Conservation (phyloP, 2,888 invertebrate species). For the Drosophila austrosaltans region DNA sequence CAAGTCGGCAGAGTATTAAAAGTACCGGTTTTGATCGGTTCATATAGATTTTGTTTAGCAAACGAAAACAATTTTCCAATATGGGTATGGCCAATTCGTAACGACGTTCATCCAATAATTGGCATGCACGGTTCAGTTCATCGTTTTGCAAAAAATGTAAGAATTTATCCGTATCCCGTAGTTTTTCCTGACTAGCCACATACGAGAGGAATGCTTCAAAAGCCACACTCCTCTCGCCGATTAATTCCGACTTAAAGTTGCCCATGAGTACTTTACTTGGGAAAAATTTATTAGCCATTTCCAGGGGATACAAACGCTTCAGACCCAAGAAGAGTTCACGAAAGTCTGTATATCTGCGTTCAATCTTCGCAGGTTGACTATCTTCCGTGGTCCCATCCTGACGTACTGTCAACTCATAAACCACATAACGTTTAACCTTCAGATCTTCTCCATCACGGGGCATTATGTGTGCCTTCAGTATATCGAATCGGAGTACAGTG, state of each 20-base stretch:
- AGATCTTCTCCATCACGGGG: constrained; percentile 85
- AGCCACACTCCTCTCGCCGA: constrained; percentile 86
- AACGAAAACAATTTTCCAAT: constrained; percentile 88
- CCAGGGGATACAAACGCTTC: constrained; percentile 85
- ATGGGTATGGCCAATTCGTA: constrained; percentile 86
- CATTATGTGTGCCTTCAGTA: constrained; percentile 87
- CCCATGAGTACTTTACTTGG: constrained; percentile 89
- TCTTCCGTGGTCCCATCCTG: constrained; percentile 85
- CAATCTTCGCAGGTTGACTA: constrained; percentile 87
- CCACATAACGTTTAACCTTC: constrained; percentile 87
- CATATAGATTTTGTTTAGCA: constrained; percentile 86
- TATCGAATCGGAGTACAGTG: constrained; percentile 85
- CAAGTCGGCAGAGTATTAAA: constrained; percentile 87
- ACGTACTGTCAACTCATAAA: constrained; percentile 87
- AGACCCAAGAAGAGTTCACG: constrained; percentile 87
- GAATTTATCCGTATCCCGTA: constrained; percentile 86
- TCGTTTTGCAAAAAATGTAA: constrained; percentile 87
- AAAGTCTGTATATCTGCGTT: constrained; percentile 90
- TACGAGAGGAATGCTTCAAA: constrained; percentile 87
- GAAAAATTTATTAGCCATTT: constrained; percentile 85
- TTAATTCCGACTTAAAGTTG: constrained; percentile 88
- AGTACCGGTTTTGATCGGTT: constrained; percentile 88
- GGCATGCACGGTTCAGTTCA: constrained; percentile 87
- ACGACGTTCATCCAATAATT: constrained; percentile 85
- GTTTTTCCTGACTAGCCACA: constrained; percentile 85